phyloP scores from a whole-genome alignment of 2,888 invertebrate species.

The Bombylius major region DNA sequence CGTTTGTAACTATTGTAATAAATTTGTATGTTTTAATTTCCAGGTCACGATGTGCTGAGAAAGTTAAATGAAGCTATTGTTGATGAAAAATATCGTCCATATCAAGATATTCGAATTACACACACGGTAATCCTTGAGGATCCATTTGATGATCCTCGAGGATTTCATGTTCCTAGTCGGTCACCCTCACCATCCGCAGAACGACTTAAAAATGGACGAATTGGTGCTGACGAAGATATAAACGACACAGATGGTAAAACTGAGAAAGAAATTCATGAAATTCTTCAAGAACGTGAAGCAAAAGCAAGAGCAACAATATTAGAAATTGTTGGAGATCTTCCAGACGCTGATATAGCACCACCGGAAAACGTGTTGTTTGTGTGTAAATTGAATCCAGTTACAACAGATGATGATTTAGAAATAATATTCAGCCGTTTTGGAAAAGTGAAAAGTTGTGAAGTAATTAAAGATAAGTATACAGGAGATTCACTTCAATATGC shows the following conservation, averaged over 20 bases:
- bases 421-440: conserved; percentile 97
- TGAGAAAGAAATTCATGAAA: conserved; percentile 73
- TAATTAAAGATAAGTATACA: conserved; percentile 84
- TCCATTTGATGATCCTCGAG: conserved; percentile 82
- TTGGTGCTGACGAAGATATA: conserved; percentile 86
- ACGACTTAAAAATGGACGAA: conserved; percentile 68
- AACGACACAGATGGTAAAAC: conserved; percentile 80
- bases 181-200: conserved; percentile 85
- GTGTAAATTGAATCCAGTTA: conserved; percentile 97
- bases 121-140: conserved; percentile 95
- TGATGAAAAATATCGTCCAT: conserved; percentile 80
- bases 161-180: conserved; percentile 60
- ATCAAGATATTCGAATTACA: conserved; percentile 88
- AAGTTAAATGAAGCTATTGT: conserved; percentile 90
- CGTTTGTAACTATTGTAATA: too few species aligned
- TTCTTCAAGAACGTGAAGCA: conserved; percentile 82
- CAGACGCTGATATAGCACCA: conserved; percentile 93
- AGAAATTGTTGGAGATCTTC: conserved; percentile 96
- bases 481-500: conserved; percentile 97
- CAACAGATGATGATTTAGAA: conserved; percentile 92
- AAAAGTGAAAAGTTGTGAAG: conserved; percentile 84
- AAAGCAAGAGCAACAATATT: conserved; percentile 93
- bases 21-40: background rate
- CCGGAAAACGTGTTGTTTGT: conserved; percentile 99
- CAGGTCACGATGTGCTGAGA: conserved; percentile 55